Conservation (phyloP, 1,140 invertebrate genomes). For the Cryptotermes secundus region DNA sequence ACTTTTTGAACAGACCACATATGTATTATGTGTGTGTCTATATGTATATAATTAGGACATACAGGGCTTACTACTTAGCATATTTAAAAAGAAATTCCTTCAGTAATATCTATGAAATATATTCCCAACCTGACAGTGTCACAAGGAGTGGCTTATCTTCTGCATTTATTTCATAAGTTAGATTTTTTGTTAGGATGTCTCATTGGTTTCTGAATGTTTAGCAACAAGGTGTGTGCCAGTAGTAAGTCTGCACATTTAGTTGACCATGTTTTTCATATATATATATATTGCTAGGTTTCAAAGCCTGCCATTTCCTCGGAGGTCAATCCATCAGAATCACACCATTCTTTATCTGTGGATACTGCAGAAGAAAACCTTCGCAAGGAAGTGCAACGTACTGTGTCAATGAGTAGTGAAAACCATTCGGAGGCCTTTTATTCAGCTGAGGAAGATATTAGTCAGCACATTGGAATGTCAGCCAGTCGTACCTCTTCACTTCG, state of each 20-base stretch:
- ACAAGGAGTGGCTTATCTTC: no score
- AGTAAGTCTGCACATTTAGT: not conserved
- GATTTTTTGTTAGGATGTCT: not conserved
- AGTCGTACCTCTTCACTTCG: slow-evolving; percentile 33
- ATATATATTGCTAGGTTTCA: not conserved
- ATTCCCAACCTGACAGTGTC: no score
- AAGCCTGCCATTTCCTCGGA: slow-evolving; percentile 34
- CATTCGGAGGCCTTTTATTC: slow-evolving; percentile 89
- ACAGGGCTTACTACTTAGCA: no score
- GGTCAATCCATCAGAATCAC: slow-evolving; percentile 59
- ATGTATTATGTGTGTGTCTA: no score
- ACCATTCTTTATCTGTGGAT: slow-evolving; percentile 56
- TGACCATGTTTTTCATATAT: not conserved
- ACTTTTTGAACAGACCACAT: no score
- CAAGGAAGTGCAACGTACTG: slow-evolving; percentile 71
- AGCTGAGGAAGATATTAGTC: slow-evolving; percentile 74
- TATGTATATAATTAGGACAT: no score
- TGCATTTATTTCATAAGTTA: no score
- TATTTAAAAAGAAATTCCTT: no score
- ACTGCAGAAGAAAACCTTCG: slow-evolving; percentile 25
- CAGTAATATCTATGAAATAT: no score
- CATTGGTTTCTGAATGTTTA: not conserved
- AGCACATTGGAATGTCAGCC: slow-evolving; percentile 14
- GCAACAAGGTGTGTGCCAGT: not conserved
- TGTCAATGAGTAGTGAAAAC: slow-evolving; percentile 85